A percentile compares a stretch with the other conserved stretches of the same genome.
Evolutionary conservation across 2,797 vertebrate genomes (phyloP).

Genomic region (Coracias cyanogaster): DNA sequence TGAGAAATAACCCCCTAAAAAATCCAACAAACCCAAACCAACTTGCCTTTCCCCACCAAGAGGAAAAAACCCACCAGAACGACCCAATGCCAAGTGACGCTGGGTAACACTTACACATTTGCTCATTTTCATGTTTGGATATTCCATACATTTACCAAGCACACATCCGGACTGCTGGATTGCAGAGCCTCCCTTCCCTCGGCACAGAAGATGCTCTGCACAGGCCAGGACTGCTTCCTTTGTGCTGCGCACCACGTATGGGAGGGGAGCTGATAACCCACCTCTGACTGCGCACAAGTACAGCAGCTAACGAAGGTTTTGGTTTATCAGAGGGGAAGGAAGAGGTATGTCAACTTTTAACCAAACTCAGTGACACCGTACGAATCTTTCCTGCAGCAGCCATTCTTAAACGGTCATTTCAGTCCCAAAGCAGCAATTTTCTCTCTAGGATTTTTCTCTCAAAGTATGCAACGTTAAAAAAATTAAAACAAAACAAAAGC

Average conservation of each 20-base stretch:
- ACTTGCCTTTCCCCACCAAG: neutral
- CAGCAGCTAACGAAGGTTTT: neutral
- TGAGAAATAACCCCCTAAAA: neutral
- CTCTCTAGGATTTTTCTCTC: neutral
- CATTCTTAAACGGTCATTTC: neutral
- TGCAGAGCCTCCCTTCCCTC: neutral
- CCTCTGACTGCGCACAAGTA: neutral
- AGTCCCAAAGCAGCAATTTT: neutral
- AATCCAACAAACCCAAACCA: neutral
- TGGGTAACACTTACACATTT: neutral
- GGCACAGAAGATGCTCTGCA: neutral
- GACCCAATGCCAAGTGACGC: neutral
- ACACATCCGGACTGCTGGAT: neutral
- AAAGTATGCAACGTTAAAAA: neutral
- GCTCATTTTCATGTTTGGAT: neutral
- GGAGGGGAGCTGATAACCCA: constrained; percentile 19
- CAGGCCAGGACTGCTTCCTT: neutral
- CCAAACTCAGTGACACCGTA: neutral
- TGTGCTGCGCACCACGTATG: neutral
- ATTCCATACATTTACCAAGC: neutral
- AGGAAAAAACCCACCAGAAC: neutral
- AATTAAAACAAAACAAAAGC: neutral
- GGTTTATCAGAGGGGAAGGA: neutral
- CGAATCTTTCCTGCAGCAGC: neutral
- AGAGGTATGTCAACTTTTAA: neutral